A percentile compares a stretch with the other conserved stretches of the same genome.
Evolutionary conservation across 1,140 invertebrate genomes (phyloP).

Genomic region (Pseudomyrmex pallidus): DNA sequence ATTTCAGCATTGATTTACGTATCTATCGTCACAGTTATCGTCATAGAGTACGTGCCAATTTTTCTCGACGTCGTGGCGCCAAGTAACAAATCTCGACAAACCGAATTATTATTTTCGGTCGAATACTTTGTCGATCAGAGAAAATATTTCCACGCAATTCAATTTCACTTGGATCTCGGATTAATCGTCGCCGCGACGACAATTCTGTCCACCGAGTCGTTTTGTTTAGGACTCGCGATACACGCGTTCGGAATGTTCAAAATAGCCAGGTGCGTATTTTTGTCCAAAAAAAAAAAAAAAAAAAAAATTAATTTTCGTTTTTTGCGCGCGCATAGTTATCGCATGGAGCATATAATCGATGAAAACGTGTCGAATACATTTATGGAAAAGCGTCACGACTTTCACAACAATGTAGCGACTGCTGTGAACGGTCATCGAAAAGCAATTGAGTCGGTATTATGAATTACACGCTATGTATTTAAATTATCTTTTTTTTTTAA

Average conservation of each 20-base stretch:
- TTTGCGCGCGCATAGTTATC: slow-evolving; percentile 40
- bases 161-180: slow-evolving; percentile 62
- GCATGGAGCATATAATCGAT: slow-evolving; percentile 32
- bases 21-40: not conserved
- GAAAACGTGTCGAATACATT: not conserved
- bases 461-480: not conserved
- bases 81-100: slow-evolving; percentile 16
- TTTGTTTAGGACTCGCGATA: slow-evolving; percentile 23
- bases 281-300: no score
- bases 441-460: slow-evolving; percentile 47
- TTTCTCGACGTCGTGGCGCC: slow-evolving; percentile 12
- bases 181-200: slow-evolving; percentile 53
- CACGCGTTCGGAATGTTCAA: slow-evolving; percentile 42
- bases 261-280: slow-evolving; percentile 28
- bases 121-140: slow-evolving; percentile 68
- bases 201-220: slow-evolving; percentile 62
- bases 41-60: slow-evolving; percentile 12
- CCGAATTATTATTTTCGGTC: slow-evolving; percentile 1
- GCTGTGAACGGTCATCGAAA: slow-evolving; percentile 35
- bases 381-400: not conserved
- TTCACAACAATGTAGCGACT: slow-evolving; percentile 1
- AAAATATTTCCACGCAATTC: slow-evolving; percentile 63
- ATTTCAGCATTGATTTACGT: no score
- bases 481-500: not conserved
- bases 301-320: slow-evolving; percentile 14